Evolutionary conservation across 2,888 invertebrate species (phyloP), one percentile per base, ranked within the genome.

Genomic region (Mactromeris polynyma): DNA sequence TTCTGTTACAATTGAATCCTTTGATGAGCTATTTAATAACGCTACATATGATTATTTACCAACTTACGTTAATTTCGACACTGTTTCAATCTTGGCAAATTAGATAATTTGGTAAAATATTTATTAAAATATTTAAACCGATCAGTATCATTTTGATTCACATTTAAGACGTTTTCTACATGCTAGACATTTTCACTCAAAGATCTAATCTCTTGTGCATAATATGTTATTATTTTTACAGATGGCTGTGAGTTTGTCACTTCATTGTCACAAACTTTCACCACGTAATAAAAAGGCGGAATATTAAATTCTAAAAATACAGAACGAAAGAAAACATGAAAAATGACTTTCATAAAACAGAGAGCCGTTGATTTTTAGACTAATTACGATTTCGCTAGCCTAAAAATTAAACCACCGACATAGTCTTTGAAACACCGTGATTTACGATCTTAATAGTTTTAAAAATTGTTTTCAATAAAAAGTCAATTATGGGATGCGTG

Each of bases 321-420:
- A 26, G 58, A 26, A n/a, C 26, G n/a, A 26, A 21, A 64, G 58
- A 64, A 46, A 46, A 46, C 26, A n/a, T 64, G 26, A 64, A 64
- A 26, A 64, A n/a, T 64, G 58, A 26, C 26, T 64, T 46, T 64
- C 58, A 64, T 64, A 64, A 64, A 64, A 64, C 58, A 64, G 58
- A 64, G 26, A 64, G 46, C 58, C 58, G 58, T 64, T 64, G 26
- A 64, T 26, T n/a, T n/a, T 26, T n/a, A 64, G 9, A n/a, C 58
- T 64, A 26, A 64, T 64, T 64, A 64, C 9, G 26, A 64, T 64
- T 64, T 64, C 58, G n/a, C 58, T 64, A 26, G 58, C 58, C 58
- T n/a, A n/a, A n/a, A n/a, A n/a, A n/a, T 64, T 9, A 9, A 64
- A 64, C 58, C 58, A 64, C 58, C 58, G 58, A 64, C 58, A 64